Conservation (phyloP, 2,113 vertebrate species). For the Dasyprocta punctata region DNA sequence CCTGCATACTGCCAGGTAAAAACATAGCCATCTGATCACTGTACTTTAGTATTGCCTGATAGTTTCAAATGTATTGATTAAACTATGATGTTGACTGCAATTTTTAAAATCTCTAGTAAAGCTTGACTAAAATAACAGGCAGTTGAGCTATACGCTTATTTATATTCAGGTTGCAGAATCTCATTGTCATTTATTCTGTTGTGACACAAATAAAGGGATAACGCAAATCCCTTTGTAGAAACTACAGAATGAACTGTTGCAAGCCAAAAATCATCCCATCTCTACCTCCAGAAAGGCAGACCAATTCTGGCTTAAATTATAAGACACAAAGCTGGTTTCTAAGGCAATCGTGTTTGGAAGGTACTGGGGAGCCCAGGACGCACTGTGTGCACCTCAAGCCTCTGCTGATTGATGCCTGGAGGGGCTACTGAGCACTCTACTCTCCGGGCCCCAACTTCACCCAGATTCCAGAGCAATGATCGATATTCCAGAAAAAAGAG, state of each 20-base stretch:
- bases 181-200: conserved; percentile 13
- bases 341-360: neutral
- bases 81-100: neutral
- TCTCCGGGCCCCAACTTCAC: neutral
- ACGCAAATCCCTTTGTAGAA: neutral
- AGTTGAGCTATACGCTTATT: neutral
- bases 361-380: neutral
- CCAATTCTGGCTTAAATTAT: neutral
- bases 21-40: neutral
- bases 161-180: neutral
- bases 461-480: neutral
- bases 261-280: neutral
- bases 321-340: neutral
- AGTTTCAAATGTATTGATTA: neutral
- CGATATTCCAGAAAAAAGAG: neutral
- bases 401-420: neutral
- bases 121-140: neutral
- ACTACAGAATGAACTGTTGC: neutral
- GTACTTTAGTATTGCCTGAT: neutral
- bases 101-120: neutral
- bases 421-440: neutral
- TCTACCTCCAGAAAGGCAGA: neutral
- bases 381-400: neutral
- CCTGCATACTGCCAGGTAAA: neutral
- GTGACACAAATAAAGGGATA: conserved; percentile 32